A percentile compares a stretch with the other conserved stretches of the same genome.
phyloP scores from a whole-genome alignment of 2,113 vertebrate species.

The Mus pahari region DNA sequence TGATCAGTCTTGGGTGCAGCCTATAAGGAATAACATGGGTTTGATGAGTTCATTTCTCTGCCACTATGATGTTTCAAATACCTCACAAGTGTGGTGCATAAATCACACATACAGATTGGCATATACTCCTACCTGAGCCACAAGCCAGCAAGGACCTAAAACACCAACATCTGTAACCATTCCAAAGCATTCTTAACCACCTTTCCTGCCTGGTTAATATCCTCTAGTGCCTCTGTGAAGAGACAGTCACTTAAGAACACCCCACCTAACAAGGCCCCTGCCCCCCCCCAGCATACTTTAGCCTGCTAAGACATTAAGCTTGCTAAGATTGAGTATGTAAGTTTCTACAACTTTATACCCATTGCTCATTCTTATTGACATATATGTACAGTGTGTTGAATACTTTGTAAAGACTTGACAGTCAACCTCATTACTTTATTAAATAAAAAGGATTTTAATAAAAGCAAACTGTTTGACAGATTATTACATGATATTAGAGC shows the following conservation, averaged over 20 bases:
- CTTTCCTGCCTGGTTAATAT: background rate
- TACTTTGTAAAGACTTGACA: background rate
- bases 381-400: background rate
- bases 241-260: background rate
- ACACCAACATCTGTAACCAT: background rate
- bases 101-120: background rate
- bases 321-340: background rate
- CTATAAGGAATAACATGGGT: slow-evolving; percentile 82
- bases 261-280: background rate
- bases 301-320: background rate
- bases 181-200: background rate
- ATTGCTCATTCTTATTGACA: background rate
- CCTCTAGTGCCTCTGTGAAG: background rate
- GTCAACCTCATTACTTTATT: background rate
- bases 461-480: background rate
- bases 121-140: background rate
- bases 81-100: background rate
- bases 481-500: background rate
- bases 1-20: slow-evolving; percentile 89
- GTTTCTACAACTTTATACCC: background rate
- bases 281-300: background rate
- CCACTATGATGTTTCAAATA: background rate
- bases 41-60: slow-evolving; percentile 17
- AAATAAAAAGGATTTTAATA: background rate
- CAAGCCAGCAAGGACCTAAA: background rate